Evolutionary conservation across 1,140 invertebrate species (phyloP), one percentile per base, ranked within the genome.

Genomic region (Nasonia longicornis): DNA sequence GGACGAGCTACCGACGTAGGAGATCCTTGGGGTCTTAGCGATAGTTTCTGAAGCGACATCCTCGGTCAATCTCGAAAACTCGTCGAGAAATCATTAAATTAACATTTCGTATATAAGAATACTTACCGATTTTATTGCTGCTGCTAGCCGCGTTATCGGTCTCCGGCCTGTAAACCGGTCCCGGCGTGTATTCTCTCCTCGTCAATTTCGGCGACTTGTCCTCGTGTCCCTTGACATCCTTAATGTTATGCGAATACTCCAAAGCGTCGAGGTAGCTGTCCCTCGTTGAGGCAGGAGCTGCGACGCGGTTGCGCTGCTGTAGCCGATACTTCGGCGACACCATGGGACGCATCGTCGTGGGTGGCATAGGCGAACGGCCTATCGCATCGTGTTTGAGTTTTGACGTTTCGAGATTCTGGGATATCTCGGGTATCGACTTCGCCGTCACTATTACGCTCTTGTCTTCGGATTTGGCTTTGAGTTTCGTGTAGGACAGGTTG

Each of bases 221-320:
- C 38, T 82, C 86, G 2, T 22, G 45, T 20, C 84, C 12, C 86
- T 86, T 4, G 85, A 11, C 16, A 38, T 91, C 89, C 35, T 89
- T 89, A 81, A 89, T 88, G 67, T 85, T 87, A 7, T 90, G 91
- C 1, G 91, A 91, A 71, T 89, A 88, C 52, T 89, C 86, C 12
- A 92, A 78, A 3, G 91, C 91, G 48, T 91, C 88, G 29, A 91
- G 83, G 48, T 92, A 92, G 69, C 88, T 92, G 82, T 92, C 91
- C 29, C 84, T 84, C 14, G 42, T 11, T 11, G 76, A 48, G 2
- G 63, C 20, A 8, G 48, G 35, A n/a, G 31, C 8, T 29, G 6
- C 52, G 14, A 52, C 58, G 45, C 6, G 26, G n/a, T n/a, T 38
- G 38, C 38, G 72, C n/a, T n/a, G 69, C 45, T 71, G 64, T 3